Conservation (phyloP, 2,113 vertebrate genomes). For the Myiozetetes cayanensis region DNA sequence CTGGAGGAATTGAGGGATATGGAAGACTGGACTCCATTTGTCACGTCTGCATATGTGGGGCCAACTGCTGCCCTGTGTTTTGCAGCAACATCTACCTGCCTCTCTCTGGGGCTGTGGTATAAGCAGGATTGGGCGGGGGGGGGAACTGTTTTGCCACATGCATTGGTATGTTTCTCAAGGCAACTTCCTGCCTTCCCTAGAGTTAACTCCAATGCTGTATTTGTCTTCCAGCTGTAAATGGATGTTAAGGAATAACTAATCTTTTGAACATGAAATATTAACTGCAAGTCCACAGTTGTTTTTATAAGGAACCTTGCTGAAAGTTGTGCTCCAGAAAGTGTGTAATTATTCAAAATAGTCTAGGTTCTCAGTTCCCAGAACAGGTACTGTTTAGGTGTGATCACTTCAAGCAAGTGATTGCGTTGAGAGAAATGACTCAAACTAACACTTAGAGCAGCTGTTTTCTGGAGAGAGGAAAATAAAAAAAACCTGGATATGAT, state of each 20-base stretch:
- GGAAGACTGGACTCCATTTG: not conserved
- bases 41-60: too few species aligned
- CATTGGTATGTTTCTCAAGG: not conserved
- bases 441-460: not conserved
- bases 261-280: not conserved
- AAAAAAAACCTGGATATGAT: fast-evolving
- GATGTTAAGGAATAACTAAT: not conserved
- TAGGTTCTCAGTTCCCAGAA: fast-evolving
- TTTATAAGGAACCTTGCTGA: not conserved
- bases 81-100: not conserved
- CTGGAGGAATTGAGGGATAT: too few species aligned
- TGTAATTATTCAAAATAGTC: not conserved
- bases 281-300: not conserved
- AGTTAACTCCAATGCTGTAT: not conserved
- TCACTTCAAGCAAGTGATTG: not conserved
- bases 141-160: not conserved
- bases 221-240: not conserved
- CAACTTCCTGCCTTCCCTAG: not conserved
- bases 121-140: not conserved
- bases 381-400: not conserved
- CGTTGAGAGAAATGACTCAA: not conserved
- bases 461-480: not conserved
- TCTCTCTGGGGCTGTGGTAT: too few species aligned
- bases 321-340: not conserved
- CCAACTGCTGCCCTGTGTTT: not conserved